Evolutionary conservation across 30 jellyfish, hydroid and myxozoan genomes (phyloP).

Genomic region (Mastigias papua): DNA sequence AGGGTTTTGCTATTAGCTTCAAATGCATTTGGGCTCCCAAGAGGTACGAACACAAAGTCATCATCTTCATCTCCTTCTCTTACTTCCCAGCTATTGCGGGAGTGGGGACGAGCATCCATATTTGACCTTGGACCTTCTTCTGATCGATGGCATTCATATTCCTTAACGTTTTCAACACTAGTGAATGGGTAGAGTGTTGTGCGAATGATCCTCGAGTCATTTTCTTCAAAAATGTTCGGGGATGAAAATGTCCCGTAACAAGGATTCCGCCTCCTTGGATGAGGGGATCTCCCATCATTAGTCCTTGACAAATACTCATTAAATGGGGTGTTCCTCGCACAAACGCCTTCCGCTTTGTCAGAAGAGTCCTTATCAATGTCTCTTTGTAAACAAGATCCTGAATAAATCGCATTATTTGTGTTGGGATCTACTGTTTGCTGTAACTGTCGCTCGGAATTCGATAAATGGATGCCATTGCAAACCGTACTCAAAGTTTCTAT

Average conservation of each 20-base stretch:
- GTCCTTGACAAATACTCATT: constrained; percentile 22
- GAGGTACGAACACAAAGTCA: not conserved
- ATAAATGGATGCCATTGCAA: constrained; percentile 1
- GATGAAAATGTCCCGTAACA: constrained; percentile 31
- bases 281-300: constrained; percentile 66
- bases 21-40: not conserved
- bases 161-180: not conserved
- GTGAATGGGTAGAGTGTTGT: not conserved
- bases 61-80: not conserved
- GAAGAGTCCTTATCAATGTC: not conserved
- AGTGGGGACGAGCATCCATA: not conserved
- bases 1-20: not conserved
- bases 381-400: constrained; percentile 31
- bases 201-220: not conserved
- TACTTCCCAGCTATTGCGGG: not conserved
- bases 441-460: constrained; percentile 12
- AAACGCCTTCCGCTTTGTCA: not conserved
- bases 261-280: constrained; percentile 50
- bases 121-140: not conserved
- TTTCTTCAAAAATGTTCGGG: constrained; percentile 50
- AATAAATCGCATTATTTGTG: not conserved
- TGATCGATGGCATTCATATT: not conserved
- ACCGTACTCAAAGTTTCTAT: constrained; percentile 30
- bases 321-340: not conserved
- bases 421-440: constrained; percentile 18